phyloP scores from a whole-genome alignment of 1,140 invertebrate genomes.

The Notospermus geniculatus region DNA sequence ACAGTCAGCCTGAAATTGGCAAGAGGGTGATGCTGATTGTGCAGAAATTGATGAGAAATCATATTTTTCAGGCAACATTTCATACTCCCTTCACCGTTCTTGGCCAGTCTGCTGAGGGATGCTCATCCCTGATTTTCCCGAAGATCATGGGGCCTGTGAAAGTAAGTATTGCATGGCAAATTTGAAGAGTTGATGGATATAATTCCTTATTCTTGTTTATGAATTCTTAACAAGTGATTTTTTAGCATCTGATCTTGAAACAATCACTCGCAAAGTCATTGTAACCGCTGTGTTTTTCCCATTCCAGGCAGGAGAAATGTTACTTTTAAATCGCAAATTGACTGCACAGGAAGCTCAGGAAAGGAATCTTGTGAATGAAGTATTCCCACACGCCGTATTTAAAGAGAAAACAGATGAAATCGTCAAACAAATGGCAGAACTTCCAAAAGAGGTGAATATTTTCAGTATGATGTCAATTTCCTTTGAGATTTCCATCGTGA shows the following conservation, averaged over 20 bases:
- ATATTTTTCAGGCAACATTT: slow-evolving; percentile 72
- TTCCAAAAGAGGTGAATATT: not conserved
- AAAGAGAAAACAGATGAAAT: slow-evolving; percentile 56
- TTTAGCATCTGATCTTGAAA: not conserved
- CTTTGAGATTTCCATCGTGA: not conserved
- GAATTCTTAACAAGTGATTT: not conserved
- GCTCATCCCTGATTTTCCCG: slow-evolving; percentile 81
- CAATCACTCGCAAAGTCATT: not conserved
- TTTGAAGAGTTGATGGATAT: not conserved
- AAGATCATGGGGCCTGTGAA: slow-evolving; percentile 74
- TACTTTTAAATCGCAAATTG: slow-evolving; percentile 78
- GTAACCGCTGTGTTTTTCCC: not conserved
- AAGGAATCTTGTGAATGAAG: slow-evolving; percentile 69
- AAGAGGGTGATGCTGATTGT: slow-evolving; percentile 17
- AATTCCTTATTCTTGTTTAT: not conserved
- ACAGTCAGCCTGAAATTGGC: slow-evolving; percentile 5
- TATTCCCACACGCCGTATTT: slow-evolving; percentile 64
- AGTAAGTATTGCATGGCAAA: slow-evolving; percentile 54
- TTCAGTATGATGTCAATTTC: not conserved
- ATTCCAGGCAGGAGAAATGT: slow-evolving; percentile 71
- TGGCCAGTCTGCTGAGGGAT: slow-evolving; percentile 78
- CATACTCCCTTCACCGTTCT: slow-evolving; percentile 79
- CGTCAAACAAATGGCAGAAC: not conserved
- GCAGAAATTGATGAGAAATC: slow-evolving; percentile 11
- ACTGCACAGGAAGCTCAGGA: slow-evolving; percentile 71